These are phyloP conservation scores for Centroberyx gerrardi DNA, from an alignment of 2,797 vertebrate genomes.

Conservation along the genomic window DNA sequence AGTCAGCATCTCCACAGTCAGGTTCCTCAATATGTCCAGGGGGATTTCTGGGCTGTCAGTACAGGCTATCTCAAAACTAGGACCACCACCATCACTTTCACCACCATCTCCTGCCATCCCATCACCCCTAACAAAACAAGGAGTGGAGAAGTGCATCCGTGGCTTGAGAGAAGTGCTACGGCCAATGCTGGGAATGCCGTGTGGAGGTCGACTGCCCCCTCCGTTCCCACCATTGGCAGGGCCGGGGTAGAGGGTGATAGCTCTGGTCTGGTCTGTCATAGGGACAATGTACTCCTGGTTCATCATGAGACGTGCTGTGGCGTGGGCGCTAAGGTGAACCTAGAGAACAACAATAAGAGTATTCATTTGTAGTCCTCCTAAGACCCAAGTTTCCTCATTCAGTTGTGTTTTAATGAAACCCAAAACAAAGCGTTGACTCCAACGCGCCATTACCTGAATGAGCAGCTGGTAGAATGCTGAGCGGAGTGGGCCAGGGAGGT, in stretches of 20 bases:
- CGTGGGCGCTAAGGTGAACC: constrained; percentile 91
- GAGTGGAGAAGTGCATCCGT: constrained; percentile 88
- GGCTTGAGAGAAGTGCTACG: constrained; percentile 91
- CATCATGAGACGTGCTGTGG: constrained; percentile 91
- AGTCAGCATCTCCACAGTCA: constrained; percentile 92
- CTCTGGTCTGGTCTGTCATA: constrained; percentile 91
- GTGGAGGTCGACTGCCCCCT: constrained; percentile 69
- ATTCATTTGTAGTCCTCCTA: background rate
- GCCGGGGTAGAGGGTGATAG: constrained; percentile 87
- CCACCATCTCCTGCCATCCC: constrained; percentile 32
- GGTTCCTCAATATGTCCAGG: constrained; percentile 89
- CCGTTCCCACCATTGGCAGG: constrained; percentile 48
- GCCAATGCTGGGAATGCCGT: constrained; percentile 86
- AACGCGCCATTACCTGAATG: constrained; percentile 79
- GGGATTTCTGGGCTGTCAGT: constrained; percentile 92
- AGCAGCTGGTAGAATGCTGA: constrained; percentile 93
- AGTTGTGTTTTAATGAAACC: background rate
- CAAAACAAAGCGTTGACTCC: background rate
- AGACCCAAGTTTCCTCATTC: background rate
- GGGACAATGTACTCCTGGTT: constrained; percentile 96
- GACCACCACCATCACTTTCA: background rate
- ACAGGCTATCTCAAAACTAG: constrained; percentile 79
- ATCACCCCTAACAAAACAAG: constrained; percentile 88
- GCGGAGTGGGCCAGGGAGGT: constrained; percentile 91
- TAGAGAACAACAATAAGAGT: constrained; percentile 27